Conservation (phyloP, 30 jellyfish, hydroid and myxozoan genomes). For the Hydractinia echinata region DNA sequence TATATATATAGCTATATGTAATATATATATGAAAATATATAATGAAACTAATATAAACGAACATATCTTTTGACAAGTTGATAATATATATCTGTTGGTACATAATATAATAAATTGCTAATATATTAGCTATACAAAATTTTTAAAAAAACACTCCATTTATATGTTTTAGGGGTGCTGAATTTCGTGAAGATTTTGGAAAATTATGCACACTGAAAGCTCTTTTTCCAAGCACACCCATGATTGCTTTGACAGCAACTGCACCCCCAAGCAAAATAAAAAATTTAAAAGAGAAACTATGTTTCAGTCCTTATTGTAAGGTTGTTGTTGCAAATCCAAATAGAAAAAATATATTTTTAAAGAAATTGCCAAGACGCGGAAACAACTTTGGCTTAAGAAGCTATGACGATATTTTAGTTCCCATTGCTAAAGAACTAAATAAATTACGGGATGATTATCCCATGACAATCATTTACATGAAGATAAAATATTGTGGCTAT, state of each 20-base stretch:
- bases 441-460: background rate
- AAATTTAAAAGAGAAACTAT: background rate
- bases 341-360: background rate
- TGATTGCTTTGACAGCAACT: constrained; percentile 36
- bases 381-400: background rate
- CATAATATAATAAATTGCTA: too few species aligned
- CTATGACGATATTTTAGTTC: constrained; percentile 27
- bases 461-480: constrained; percentile 27
- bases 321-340: constrained; percentile 8
- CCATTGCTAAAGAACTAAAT: constrained; percentile 17
- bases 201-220: constrained; percentile 9
- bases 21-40: too few species aligned
- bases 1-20: too few species aligned
- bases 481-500: constrained; percentile 22
- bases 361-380: constrained; percentile 2
- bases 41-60: too few species aligned
- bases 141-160: too few species aligned
- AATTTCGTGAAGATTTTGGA: constrained; percentile 10
- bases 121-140: too few species aligned
- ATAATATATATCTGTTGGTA: too few species aligned
- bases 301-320: background rate
- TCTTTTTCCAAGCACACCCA: constrained; percentile 17
- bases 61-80: too few species aligned
- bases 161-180: constrained; percentile 10
- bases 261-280: constrained; percentile 22